Evolutionary conservation across 2,113 vertebrate genomes (phyloP).

Genomic region (Climacteris rufus): DNA sequence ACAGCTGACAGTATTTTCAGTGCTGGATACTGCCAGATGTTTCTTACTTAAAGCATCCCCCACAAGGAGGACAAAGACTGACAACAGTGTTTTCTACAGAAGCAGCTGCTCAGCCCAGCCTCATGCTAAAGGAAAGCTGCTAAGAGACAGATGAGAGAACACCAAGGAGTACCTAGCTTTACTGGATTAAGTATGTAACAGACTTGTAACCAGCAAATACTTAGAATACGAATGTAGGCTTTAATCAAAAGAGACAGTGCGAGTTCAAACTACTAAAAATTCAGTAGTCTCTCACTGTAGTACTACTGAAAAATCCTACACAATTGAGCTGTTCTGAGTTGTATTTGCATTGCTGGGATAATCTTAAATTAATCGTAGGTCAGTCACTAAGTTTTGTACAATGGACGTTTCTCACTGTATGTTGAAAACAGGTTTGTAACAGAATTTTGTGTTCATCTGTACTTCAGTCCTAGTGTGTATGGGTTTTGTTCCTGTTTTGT

Average conservation of each 20-base stretch:
- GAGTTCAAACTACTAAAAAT: constrained; percentile 13
- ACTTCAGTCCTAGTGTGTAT: constrained; percentile 44
- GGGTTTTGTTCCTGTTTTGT: constrained; percentile 15
- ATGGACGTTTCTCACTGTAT: constrained; percentile 60
- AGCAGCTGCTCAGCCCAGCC: constrained; percentile 44
- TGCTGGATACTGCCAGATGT: constrained; percentile 60
- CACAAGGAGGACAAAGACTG: constrained; percentile 54
- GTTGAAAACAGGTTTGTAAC: constrained; percentile 65
- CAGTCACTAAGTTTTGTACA: constrained; percentile 65
- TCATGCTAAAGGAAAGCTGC: constrained; percentile 50
- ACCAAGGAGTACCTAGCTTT: constrained; percentile 8
- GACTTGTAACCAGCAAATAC: background rate
- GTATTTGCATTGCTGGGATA: constrained; percentile 70
- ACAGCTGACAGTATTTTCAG: constrained; percentile 47
- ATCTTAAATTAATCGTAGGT: constrained; percentile 52
- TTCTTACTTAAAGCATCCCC: constrained; percentile 49
- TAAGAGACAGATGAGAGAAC: constrained; percentile 46
- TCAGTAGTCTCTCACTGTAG: background rate
- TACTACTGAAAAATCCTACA: background rate
- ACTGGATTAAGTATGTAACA: constrained; percentile 1
- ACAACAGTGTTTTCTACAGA: constrained; percentile 44
- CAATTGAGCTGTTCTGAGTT: constrained; percentile 41
- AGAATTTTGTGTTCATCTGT: constrained; percentile 62
- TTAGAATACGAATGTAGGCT: background rate
- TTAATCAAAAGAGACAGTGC: background rate